These are phyloP conservation scores for Aplodontia rufa DNA, from an alignment of 2,113 vertebrate genomes.

Conservation along the genomic window DNA sequence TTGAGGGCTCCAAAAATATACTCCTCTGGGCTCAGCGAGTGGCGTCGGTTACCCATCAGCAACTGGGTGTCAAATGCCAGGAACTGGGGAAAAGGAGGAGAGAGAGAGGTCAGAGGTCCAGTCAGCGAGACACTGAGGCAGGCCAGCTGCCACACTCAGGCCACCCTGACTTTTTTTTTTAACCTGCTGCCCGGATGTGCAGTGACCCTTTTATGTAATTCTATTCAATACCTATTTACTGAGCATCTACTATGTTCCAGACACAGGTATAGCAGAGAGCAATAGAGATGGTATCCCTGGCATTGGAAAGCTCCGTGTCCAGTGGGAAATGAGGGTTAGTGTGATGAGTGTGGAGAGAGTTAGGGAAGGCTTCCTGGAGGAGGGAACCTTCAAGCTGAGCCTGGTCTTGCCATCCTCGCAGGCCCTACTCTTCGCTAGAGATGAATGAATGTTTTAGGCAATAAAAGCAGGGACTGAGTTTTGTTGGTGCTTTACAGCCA, in stretches of 20 bases:
- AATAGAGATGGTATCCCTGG: neutral
- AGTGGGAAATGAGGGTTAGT: neutral
- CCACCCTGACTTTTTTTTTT: neutral
- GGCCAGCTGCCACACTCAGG: neutral
- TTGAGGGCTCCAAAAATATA: constrained; percentile 96
- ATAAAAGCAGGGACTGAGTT: neutral
- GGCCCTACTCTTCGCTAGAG: too few relatives aligned
- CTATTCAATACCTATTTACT: neutral
- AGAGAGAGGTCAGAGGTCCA: neutral
- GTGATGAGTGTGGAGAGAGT: neutral
- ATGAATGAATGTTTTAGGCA: too few relatives aligned
- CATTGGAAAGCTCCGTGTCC: neutral
- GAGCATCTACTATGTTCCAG: neutral
- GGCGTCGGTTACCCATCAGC: constrained; percentile 93
- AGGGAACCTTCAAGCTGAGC: neutral
- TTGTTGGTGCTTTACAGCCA: neutral
- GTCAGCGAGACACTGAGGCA: neutral
- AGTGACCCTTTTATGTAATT: neutral
- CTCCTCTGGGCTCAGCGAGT: constrained; percentile 93
- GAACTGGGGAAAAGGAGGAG: constrained; percentile 85
- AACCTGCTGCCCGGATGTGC: neutral
- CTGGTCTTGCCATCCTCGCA: too few relatives aligned
- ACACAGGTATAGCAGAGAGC: neutral
- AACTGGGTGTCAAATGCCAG: constrained; percentile 95
- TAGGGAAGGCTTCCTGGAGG: constrained; percentile 20